phyloP scores from a whole-genome alignment of 2,797 vertebrate genomes.

The Artibeus jamaicensis region DNA sequence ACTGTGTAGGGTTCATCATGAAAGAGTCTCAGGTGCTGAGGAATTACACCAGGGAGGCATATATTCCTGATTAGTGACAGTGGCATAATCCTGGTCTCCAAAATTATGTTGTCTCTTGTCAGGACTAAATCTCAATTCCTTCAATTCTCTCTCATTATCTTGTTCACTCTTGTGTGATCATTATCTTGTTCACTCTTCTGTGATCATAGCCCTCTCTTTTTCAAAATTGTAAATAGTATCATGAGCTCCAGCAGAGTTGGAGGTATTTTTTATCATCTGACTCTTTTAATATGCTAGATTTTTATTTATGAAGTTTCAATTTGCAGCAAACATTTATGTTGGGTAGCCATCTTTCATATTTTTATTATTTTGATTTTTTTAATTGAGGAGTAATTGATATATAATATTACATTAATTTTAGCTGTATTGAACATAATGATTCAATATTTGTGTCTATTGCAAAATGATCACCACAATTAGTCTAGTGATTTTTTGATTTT shows the following conservation, averaged over 20 bases:
- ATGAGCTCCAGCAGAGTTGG: not conserved
- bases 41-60: not conserved
- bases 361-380: not conserved
- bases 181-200: not conserved
- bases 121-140: not conserved
- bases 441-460: not conserved
- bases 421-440: not conserved
- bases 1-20: rapidly evolving
- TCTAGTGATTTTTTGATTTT: not conserved
- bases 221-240: not conserved
- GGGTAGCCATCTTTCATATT: not conserved
- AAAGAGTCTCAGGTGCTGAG: not conserved
- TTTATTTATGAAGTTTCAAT: not conserved
- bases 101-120: not conserved
- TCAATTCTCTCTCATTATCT: not conserved
- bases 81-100: not conserved
- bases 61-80: not conserved
- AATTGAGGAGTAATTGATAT: not conserved
- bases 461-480: not conserved
- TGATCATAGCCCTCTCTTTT: not conserved
- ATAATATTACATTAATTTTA: not conserved
- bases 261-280: not conserved
- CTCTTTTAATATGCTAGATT: not conserved
- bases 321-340: not conserved
- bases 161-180: not conserved